Evolutionary conservation across 2,888 invertebrate genomes (phyloP).

Genomic region (Perdita meconis): DNA sequence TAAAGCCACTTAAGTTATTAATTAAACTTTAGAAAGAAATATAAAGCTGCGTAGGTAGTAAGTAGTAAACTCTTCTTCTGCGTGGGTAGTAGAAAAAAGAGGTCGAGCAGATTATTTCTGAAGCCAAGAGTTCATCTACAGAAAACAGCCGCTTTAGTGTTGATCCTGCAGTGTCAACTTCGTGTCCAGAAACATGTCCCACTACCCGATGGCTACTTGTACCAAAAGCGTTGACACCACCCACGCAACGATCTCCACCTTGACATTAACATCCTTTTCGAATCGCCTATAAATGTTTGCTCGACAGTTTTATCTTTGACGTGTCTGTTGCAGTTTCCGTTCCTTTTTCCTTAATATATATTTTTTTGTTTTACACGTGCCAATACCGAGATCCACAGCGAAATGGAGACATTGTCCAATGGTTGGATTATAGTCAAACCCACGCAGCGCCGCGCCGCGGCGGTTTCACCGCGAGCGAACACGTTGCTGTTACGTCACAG

Average conservation of each 20-base stretch:
- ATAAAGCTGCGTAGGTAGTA: too few species aligned
- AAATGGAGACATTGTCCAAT: neutral
- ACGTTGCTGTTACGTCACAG: neutral
- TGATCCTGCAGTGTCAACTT: constrained; percentile 1
- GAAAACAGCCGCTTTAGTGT: constrained; percentile 23
- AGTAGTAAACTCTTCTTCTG: too few species aligned
- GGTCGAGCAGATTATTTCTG: constrained; percentile 44
- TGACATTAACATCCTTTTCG: neutral
- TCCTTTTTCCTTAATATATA: neutral
- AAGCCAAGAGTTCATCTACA: constrained; percentile 29
- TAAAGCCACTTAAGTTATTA: too few species aligned
- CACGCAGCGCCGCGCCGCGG: too few species aligned
- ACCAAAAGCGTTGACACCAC: constrained; percentile 12
- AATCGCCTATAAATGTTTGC: neutral
- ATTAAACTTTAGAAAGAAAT: too few species aligned
- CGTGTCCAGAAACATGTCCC: constrained; percentile 4
- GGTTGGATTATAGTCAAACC: neutral
- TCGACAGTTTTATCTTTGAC: neutral
- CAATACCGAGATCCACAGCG: neutral
- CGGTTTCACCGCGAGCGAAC: neutral
- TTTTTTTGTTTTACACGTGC: too few species aligned
- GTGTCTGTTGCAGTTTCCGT: neutral
- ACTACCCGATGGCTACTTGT: neutral
- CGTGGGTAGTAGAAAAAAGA: too few species aligned
- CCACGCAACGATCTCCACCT: constrained; percentile 7